These are phyloP conservation scores for Syrphus vitripennis DNA, from an alignment of 2,888 invertebrate genomes.

Conservation along the genomic window DNA sequence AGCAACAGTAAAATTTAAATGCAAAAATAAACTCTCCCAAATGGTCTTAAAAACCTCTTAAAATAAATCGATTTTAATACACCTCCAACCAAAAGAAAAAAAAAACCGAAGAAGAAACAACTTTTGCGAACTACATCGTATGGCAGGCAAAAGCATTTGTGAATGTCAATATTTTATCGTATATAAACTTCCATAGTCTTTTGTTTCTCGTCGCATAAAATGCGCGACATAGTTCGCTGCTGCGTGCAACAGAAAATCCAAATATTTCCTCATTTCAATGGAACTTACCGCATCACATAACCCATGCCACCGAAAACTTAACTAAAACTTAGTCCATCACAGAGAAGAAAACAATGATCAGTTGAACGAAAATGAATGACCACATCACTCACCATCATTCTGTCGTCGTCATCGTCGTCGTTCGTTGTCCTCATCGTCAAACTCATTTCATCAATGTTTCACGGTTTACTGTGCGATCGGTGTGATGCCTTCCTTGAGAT, in stretches of 20 bases:
- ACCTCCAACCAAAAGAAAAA: neutral
- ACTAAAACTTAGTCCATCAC: slow-evolving; percentile 49
- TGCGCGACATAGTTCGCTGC: slow-evolving; percentile 13
- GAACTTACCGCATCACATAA: slow-evolving; percentile 20
- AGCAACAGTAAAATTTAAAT: neutral
- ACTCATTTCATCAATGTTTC: slow-evolving; percentile 31
- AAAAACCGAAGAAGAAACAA: neutral
- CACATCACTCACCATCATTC: slow-evolving; percentile 58
- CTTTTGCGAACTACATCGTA: neutral
- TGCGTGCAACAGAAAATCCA: slow-evolving; percentile 53
- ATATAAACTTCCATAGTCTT: neutral
- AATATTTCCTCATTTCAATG: slow-evolving; percentile 59
- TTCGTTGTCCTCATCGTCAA: neutral
- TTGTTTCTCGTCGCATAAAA: neutral
- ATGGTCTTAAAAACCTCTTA: neutral
- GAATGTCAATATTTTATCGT: neutral
- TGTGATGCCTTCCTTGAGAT: neutral
- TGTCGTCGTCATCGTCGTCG: neutral
- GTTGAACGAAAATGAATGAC: slow-evolving; percentile 61
- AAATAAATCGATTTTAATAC: neutral
- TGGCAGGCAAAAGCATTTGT: neutral
- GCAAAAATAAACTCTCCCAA: neutral
- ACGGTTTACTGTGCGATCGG: neutral
- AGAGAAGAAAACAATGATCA: slow-evolving; percentile 53
- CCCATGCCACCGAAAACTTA: neutral